Conservation (phyloP, 2,797 vertebrate genomes). For the Chloroceryle amazona region DNA sequence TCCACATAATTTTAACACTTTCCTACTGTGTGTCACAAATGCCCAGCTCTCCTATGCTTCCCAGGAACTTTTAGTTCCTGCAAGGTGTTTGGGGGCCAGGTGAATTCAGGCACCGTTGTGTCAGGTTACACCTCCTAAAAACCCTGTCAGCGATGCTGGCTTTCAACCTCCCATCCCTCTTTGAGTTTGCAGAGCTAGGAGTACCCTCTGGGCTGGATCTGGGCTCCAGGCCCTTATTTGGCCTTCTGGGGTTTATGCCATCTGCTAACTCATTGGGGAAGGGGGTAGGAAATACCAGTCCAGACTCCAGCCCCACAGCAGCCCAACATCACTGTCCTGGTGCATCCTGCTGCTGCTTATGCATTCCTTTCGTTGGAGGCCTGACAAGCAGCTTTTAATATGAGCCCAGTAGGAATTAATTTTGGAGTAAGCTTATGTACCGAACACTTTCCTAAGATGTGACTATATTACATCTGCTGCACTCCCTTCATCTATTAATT, state of each 20-base stretch:
- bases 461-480: neutral
- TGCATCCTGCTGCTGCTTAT: neutral
- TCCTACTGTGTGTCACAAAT: neutral
- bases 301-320: neutral
- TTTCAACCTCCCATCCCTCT: neutral
- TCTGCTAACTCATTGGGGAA: neutral
- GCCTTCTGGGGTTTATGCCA: neutral
- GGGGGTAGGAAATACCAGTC: neutral
- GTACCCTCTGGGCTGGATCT: neutral
- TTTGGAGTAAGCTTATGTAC: constrained; percentile 42
- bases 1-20: neutral
- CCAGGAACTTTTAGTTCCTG: neutral
- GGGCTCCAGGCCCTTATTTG: neutral
- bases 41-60: neutral
- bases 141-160: neutral
- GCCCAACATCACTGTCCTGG: neutral
- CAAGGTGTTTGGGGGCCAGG: neutral
- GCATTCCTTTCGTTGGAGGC: constrained; percentile 20
- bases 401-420: constrained; percentile 1
- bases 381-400: constrained; percentile 43
- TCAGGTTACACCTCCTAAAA: neutral
- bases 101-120: neutral
- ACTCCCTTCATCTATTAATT: constrained; percentile 27
- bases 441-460: neutral
- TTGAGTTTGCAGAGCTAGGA: neutral